These are phyloP conservation scores for Pseudopipra pipra DNA, from an alignment of 2,113 vertebrate species.

Conservation along the genomic window DNA sequence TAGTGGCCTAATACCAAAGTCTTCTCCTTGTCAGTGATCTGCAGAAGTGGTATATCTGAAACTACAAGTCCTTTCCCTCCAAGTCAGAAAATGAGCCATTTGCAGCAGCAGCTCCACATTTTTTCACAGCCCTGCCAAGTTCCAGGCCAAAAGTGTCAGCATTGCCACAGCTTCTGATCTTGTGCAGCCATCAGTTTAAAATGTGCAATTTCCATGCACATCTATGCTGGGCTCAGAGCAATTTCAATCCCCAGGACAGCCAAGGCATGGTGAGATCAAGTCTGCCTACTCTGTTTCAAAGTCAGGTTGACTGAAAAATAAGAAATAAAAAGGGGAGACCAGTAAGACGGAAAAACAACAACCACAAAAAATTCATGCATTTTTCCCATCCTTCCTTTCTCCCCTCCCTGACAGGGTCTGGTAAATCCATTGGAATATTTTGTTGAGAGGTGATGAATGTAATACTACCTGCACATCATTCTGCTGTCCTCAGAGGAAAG, in stretches of 20 bases:
- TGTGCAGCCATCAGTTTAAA: conserved; percentile 66
- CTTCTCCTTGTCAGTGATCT: conserved; percentile 41
- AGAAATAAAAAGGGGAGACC: background rate
- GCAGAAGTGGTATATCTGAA: conserved; percentile 17
- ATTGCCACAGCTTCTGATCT: conserved; percentile 60
- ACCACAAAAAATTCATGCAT: background rate
- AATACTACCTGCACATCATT: background rate
- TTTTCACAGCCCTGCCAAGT: conserved; percentile 22
- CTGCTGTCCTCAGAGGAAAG: background rate
- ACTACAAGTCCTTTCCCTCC: conserved; percentile 2
- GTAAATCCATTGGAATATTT: background rate
- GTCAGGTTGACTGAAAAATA: conserved; percentile 16
- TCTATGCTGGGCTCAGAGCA: conserved; percentile 55
- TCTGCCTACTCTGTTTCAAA: conserved; percentile 61
- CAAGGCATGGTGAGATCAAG: conserved; percentile 60
- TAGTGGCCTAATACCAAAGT: conserved; percentile 39
- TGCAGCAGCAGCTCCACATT: background rate
- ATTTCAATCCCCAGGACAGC: conserved; percentile 59
- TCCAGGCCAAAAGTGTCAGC: conserved; percentile 58
- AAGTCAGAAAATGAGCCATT: conserved; percentile 48
- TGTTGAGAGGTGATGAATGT: background rate
- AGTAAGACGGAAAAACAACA: background rate
- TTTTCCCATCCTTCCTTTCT: background rate
- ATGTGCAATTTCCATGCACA: conserved; percentile 70
- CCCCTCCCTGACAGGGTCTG: background rate